Evolutionary conservation across 1,140 invertebrate genomes (phyloP).

Genomic region (Sesamia nonagrioides): DNA sequence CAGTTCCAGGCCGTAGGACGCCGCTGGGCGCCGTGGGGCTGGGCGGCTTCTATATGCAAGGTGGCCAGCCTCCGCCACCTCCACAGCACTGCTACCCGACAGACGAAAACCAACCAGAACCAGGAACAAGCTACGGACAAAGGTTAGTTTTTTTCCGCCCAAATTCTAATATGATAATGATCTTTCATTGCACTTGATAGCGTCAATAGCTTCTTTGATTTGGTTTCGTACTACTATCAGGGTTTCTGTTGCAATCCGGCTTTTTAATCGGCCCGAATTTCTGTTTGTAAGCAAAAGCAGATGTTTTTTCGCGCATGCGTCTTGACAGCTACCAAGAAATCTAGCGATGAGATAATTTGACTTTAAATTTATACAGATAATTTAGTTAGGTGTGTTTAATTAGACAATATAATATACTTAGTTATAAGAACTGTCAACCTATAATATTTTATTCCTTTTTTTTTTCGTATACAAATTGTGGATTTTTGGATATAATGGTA

Average conservation of each 20-base stretch:
- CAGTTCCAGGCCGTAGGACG: constrained; percentile 92
- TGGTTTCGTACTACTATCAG: not conserved
- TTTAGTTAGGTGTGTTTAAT: too few species aligned
- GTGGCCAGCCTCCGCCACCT: constrained; percentile 88
- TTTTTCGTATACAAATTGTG: too few species aligned
- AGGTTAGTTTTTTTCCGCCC: constrained; percentile 65
- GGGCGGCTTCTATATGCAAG: constrained; percentile 92
- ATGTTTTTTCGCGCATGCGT: constrained; percentile 54
- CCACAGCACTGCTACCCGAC: constrained; percentile 88
- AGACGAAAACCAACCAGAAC: constrained; percentile 94
- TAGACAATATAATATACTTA: too few species aligned
- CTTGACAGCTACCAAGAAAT: constrained; percentile 37
- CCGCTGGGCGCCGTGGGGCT: constrained; percentile 94
- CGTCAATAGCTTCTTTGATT: not conserved
- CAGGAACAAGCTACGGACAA: constrained; percentile 85
- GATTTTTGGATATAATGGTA: too few species aligned
- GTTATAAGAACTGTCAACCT: too few species aligned
- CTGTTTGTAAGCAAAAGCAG: constrained; percentile 42
- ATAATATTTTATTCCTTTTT: too few species aligned
- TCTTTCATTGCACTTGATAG: too few species aligned
- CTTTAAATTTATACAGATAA: not conserved
- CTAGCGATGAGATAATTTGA: not conserved
- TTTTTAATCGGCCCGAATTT: constrained; percentile 30
- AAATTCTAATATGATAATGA: not conserved
- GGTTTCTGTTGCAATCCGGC: constrained; percentile 2